Percentiles rank a stretch among this genome's conserved stretches.
These are phyloP conservation scores for Mola mola DNA, from an alignment of 2,113 vertebrate genomes.

Conservation along the genomic window DNA sequence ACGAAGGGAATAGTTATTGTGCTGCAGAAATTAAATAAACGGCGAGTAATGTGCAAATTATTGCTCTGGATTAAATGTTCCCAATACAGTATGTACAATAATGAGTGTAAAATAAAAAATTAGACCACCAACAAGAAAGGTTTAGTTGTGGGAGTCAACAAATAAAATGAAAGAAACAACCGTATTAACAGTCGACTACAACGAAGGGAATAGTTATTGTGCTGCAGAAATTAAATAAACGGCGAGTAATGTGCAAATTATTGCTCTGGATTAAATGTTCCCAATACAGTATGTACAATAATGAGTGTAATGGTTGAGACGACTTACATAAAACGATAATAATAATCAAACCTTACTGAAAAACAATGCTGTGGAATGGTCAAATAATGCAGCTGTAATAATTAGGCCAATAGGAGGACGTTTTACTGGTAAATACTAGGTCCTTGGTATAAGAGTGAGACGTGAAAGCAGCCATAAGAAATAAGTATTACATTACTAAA, in stretches of 20 bases:
- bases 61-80: constrained; percentile 23
- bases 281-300: constrained; percentile 1
- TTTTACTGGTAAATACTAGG: too few relatives aligned
- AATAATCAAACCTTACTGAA: too few relatives aligned
- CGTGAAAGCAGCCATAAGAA: too few relatives aligned
- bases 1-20: not conserved
- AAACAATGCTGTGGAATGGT: too few relatives aligned
- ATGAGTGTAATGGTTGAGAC: too few relatives aligned
- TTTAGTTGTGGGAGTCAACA: not conserved
- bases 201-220: not conserved
- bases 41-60: constrained; percentile 8
- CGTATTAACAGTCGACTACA: not conserved
- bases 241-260: constrained; percentile 8
- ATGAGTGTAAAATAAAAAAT: not conserved
- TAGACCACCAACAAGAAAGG: not conserved
- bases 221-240: constrained; percentile 38
- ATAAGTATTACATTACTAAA: too few relatives aligned
- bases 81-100: not conserved
- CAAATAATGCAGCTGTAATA: too few relatives aligned
- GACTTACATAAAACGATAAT: too few relatives aligned
- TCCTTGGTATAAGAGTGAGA: too few relatives aligned
- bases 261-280: constrained; percentile 23
- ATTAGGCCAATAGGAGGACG: too few relatives aligned
- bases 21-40: constrained; percentile 38
- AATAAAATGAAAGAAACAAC: not conserved